Base-by-base conservation (phyloP, 2,797 vertebrate species). In the Fistularia commersonii region DNA sequence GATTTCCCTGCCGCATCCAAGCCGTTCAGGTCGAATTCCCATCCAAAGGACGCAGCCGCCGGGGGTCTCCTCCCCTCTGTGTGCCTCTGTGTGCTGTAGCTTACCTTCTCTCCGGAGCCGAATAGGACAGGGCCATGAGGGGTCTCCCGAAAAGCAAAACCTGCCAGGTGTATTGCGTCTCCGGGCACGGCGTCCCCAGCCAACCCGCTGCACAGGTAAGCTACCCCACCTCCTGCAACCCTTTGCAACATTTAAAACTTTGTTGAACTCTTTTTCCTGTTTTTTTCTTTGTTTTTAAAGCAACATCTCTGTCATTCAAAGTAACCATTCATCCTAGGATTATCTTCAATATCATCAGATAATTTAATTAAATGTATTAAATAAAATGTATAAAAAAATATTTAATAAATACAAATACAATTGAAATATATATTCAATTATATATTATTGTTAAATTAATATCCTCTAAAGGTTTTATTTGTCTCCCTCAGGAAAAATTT, bases 141-240 rank as follows among this genome's bases (percentile, higher is more conserved):
- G 85, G 85, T 86, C 85, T 81, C 61, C 84, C 86, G 66, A 80
- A 89, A 85, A 89, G 82, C 63, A 84, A 84, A 77, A 83, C 78
- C 72, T 91, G 90, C 66, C 87, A 90, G 61, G 86, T 93, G 82
- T 93, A 84, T 85, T 90, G 83, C 76, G 72, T 93, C 69, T 91
- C 83, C 43, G 84, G 81, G 46, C 81, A 80, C 72, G 83, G 77
- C 73, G 67, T 35, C 50, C 34, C 79, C 48, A 67, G 71, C 61
- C 55, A 51, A 67, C 65, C 76, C 54, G 81, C 74, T 73, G 73
- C 72, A 77, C 86, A 90, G 90, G 91, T 93, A 86, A 81, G 84
- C 44, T 44, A 11, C n/a, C 54, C 12, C 37, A 4, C 23, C 23
- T 23, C 9, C n/a, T 11, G 40, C 11, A 11, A 12, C 14, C 6